These are phyloP conservation scores for Merops nubicus DNA, from an alignment of 2,113 vertebrate species.

Conservation along the genomic window DNA sequence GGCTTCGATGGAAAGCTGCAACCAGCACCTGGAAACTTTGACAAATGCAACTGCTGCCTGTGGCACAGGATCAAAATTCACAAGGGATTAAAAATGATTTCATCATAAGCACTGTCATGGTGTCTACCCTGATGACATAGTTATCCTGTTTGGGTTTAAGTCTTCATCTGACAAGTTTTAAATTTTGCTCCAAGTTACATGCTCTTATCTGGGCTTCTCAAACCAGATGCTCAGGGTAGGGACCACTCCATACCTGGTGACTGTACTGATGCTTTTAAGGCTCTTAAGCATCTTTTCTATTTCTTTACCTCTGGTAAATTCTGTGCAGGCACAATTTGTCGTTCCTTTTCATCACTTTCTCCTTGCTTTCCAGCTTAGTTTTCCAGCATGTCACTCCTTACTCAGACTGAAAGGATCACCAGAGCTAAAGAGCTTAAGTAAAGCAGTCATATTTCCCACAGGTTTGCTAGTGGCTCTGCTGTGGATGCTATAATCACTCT, in stretches of 20 bases:
- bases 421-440: constrained; percentile 17
- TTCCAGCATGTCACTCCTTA: neutral
- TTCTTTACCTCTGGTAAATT: neutral
- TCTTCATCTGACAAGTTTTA: neutral
- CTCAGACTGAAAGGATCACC: constrained; percentile 8
- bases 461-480: neutral
- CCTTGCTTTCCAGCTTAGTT: neutral
- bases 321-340: neutral
- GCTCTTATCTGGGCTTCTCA: neutral
- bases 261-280: neutral
- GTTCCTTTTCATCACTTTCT: neutral
- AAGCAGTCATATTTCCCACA: neutral
- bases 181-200: neutral
- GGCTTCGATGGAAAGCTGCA: neutral
- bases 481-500: neutral
- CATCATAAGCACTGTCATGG: neutral
- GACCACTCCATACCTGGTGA: neutral
- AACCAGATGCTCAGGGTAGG: neutral
- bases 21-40: neutral
- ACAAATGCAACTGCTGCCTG: neutral
- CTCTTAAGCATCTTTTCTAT: neutral
- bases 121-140: fast-evolving
- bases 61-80: neutral
- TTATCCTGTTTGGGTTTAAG: neutral
- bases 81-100: neutral